Conservation (phyloP, 2,888 invertebrate species). For the Meiosimyza platycephala region DNA sequence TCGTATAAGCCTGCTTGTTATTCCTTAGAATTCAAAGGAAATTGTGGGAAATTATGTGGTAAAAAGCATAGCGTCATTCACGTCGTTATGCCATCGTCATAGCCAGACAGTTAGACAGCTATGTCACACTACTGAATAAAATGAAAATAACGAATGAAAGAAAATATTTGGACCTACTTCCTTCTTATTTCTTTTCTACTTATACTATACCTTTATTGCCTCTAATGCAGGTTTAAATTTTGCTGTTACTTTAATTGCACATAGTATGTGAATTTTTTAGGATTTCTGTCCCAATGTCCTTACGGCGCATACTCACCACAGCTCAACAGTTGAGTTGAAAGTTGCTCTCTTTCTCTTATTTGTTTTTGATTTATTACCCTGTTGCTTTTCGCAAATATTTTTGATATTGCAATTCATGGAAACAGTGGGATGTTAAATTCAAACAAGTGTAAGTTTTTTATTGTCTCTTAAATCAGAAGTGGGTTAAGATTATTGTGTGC, state of each 20-base stretch:
- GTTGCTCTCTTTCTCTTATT: neutral
- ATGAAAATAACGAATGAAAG: neutral
- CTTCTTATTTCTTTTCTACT: too few relatives aligned
- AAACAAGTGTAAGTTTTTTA: neutral
- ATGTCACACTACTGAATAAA: neutral
- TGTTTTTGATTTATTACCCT: slow-evolving; percentile 30
- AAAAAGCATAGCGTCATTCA: too few relatives aligned
- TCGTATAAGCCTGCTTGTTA: neutral
- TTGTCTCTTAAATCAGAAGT: too few relatives aligned
- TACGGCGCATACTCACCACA: slow-evolving; percentile 40
- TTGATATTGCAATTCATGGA: neutral
- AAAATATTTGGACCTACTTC: neutral
- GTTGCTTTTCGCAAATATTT: slow-evolving; percentile 24
- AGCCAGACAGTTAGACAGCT: slow-evolving; percentile 11
- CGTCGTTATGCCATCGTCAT: neutral
- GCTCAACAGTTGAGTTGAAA: slow-evolving; percentile 34
- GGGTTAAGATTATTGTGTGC: too few relatives aligned
- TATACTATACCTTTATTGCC: too few relatives aligned
- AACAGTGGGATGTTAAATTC: slow-evolving; percentile 5
- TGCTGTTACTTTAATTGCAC: too few relatives aligned
- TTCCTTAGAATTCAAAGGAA: too few relatives aligned
- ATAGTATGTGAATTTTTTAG: slow-evolving; percentile 17
- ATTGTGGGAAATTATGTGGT: too few relatives aligned
- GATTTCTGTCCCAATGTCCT: neutral
- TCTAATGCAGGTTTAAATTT: too few relatives aligned